Evolutionary conservation across 2,888 invertebrate species (phyloP), one percentile per base, ranked within the genome.

Genomic region (Pollenia griseotomentosa): DNA sequence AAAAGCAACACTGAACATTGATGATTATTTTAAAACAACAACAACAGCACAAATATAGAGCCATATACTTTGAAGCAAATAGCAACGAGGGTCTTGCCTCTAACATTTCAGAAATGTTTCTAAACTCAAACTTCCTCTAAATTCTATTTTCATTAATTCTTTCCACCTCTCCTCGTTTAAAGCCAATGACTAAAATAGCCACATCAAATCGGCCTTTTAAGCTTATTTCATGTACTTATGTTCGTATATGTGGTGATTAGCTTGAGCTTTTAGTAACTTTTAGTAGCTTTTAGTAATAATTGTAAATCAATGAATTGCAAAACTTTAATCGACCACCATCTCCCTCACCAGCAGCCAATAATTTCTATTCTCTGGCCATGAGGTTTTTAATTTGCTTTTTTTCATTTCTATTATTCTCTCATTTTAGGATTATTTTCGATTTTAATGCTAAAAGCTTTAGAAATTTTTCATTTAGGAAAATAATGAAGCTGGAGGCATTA

Each of bases 261-360:
- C 88, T 77, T 85, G 84, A 83, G 68, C 71, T 81, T 77, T 46
- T 8, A 23, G 23, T 77, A 75, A 33, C 40, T 12, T 51, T 59
- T 53, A 53, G 19, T 82, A 86, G 89, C 91, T 90, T 89, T 90
- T 89, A 89, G 89, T 87, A 89, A 90, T 90, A 90, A 91, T 75
- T 91, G 90, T 90, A 89, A 90, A 90, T 89, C 90, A 90, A 90
- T 90, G 90, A 90, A 88, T 89, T 87, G 89, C 87, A 87, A 86
- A 68, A 51, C 55, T 66, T 66, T 86, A 88, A 84, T 85, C 88
- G 78, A 85, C 88, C 88, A 83, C 73, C 82, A 85, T 88, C 88
- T 82, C 73, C 82, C 84, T 63, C 57, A 85, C 81, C 88, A 87
- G 86, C 88, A 87, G 74, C 85, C 85, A 88, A 53, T 70, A 70